phyloP scores from a whole-genome alignment of 2,797 vertebrate genomes.

The Sardinella longiceps region DNA sequence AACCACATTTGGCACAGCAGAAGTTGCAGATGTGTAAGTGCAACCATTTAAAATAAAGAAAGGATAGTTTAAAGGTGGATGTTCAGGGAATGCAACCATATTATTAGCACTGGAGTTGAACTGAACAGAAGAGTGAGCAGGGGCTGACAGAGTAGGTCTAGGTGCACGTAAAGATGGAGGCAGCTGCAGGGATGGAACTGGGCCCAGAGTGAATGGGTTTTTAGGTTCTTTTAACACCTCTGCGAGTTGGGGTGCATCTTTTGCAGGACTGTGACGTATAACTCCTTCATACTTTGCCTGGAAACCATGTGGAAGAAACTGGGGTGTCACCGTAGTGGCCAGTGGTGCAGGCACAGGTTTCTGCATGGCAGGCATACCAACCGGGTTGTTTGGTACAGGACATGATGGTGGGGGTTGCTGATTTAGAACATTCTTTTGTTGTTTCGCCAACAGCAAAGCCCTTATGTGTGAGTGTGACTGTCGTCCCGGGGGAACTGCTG shows the following conservation, averaged over 20 bases:
- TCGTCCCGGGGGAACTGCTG: slow-evolving; percentile 30
- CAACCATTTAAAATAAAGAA: slow-evolving; percentile 58
- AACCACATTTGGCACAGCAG: slow-evolving; percentile 28
- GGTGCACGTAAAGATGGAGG: neutral
- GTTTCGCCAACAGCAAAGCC: slow-evolving; percentile 13
- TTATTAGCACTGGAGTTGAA: slow-evolving; percentile 35
- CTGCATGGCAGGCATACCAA: neutral
- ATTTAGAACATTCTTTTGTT: neutral
- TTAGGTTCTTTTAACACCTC: slow-evolving; percentile 32
- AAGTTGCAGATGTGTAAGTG: slow-evolving; percentile 51
- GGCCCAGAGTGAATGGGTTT: slow-evolving; percentile 24
- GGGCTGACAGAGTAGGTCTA: slow-evolving; percentile 32
- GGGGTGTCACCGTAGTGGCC: neutral
- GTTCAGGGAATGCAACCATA: slow-evolving; percentile 14
- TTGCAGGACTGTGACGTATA: neutral
- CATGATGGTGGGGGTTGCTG: neutral
- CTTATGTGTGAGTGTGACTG: slow-evolving; percentile 26
- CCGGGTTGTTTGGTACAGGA: neutral
- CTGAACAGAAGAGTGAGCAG: slow-evolving; percentile 20
- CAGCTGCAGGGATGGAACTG: neutral
- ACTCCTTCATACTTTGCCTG: neutral
- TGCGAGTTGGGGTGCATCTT: neutral
- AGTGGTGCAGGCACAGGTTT: neutral
- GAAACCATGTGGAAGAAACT: neutral
- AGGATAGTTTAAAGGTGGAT: slow-evolving; percentile 49